Evolutionary conservation across 2,113 vertebrate genomes (phyloP).

Genomic region (Strix aluco): DNA sequence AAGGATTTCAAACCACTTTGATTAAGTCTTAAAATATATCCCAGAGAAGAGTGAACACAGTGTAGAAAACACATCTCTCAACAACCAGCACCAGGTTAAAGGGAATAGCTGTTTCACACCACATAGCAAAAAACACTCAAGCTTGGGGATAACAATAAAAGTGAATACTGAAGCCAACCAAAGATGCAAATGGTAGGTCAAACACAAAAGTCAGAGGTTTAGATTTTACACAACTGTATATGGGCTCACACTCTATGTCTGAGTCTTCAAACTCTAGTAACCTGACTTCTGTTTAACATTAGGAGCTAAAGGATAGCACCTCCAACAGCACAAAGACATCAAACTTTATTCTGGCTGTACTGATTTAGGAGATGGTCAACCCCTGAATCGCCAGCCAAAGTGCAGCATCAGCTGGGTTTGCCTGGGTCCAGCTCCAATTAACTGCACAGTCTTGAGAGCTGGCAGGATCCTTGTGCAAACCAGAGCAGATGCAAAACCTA

Average conservation of each 20-base stretch:
- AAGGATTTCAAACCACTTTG: neutral
- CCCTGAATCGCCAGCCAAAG: neutral
- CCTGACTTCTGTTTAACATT: neutral
- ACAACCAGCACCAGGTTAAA: neutral
- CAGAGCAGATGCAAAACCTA: constrained; percentile 4
- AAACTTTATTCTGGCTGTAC: neutral
- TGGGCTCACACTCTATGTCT: neutral
- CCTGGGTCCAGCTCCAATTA: neutral
- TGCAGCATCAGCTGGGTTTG: neutral
- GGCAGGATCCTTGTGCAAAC: neutral
- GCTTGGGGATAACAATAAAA: neutral
- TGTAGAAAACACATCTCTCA: neutral
- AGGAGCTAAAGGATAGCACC: neutral
- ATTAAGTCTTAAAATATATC: neutral
- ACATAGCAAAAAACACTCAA: neutral
- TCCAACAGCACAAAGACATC: neutral
- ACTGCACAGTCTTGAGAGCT: neutral
- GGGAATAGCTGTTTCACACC: neutral
- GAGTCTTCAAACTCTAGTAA: neutral
- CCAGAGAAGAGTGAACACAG: neutral
- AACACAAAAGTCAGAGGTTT: neutral
- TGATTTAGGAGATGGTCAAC: neutral
- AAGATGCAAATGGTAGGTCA: neutral
- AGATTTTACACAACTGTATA: neutral
- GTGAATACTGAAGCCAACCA: neutral